A percentile compares a stretch with the other conserved stretches of the same genome.
Conservation (phyloP, 1,140 invertebrate species). For the Papilio dardanus region DNA sequence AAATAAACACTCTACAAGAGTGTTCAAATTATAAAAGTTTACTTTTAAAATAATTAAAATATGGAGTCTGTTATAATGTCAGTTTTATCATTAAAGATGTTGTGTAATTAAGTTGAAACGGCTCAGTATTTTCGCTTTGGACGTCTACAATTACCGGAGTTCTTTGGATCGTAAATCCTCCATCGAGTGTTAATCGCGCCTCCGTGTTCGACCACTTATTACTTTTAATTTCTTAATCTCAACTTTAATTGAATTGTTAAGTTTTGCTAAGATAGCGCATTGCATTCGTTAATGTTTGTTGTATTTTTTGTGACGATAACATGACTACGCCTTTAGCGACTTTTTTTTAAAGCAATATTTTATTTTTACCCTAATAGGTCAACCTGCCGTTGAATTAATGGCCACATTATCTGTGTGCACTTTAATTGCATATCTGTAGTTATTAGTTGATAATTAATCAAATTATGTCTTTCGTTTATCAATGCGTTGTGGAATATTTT, state of each 20-base stretch:
- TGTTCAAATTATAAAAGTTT: background rate
- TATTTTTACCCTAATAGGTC: slow-evolving; percentile 33
- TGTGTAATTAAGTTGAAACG: background rate
- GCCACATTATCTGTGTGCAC: slow-evolving; percentile 38
- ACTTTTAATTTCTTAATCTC: slow-evolving; percentile 74
- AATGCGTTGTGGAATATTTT: slow-evolving; percentile 47
- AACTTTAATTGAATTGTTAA: slow-evolving; percentile 76
- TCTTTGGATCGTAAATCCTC: slow-evolving; percentile 47
- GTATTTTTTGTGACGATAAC: slow-evolving; percentile 42
- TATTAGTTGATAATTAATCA: slow-evolving; percentile 54
- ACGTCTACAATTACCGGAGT: background rate
- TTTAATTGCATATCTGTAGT: slow-evolving; percentile 45
- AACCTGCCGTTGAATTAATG: slow-evolving; percentile 40
- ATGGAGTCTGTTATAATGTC: background rate
- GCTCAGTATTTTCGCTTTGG: background rate
- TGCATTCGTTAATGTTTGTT: slow-evolving; percentile 60
- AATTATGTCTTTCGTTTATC: slow-evolving; percentile 44
- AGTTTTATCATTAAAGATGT: background rate
- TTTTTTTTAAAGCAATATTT: slow-evolving; percentile 27
- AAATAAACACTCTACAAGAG: background rate
- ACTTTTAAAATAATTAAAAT: background rate
- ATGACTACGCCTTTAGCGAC: slow-evolving; percentile 14
- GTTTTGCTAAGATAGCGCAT: slow-evolving; percentile 55
- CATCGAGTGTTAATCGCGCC: slow-evolving; percentile 52
- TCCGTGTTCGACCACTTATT: slow-evolving; percentile 57